Base-by-base conservation (phyloP, 2,888 invertebrate species). In the Tipula confusa region DNA sequence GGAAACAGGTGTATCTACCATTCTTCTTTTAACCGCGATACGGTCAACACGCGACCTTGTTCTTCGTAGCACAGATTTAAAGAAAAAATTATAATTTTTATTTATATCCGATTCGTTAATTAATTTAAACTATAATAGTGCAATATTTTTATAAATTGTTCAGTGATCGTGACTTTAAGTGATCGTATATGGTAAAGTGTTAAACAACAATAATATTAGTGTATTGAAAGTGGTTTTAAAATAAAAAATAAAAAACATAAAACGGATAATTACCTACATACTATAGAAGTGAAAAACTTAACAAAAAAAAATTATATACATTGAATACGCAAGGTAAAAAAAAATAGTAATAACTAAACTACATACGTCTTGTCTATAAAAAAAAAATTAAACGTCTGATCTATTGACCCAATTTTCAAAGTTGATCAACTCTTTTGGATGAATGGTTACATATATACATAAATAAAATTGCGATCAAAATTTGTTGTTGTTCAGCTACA, bases 1-100 rank as follows among this genome's bases (percentile, higher is more conserved):
- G 88, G 88, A 89, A 89, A 89, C 89, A 90, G 89, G 89, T 90
- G 89, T 88, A 89, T 88, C 88, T 88, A 88, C 87, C 89, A 89
- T 89, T 90, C 89, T 88, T 88, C 87, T 87, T 88, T 89, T 88
- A 89, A 87, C 89, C 89, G 89, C 88, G 88, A 88, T 87, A 87
- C 89, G 88, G 88, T 89, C 86, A 88, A 89, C 89, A 89, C 89
- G 88, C 89, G 89, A 83, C 84, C 64, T 48, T 83, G 83, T 64
- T 82, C 79, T 84, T 82, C 29, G 28, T 38, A 82, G 13, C 29
- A 84, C 29, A 83, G 9, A 83, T 43, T 80, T 43, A 28, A 82
- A 9, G n/a, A n/a, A n/a, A n/a, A n/a, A n/a, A n/a, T n/a, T n/a
- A n/a, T n/a, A n/a, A n/a, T n/a, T 79, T 84, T 24, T 18, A 36